Conservation (phyloP, 2,888 invertebrate species). For the Tetramorium bicarinatum region DNA sequence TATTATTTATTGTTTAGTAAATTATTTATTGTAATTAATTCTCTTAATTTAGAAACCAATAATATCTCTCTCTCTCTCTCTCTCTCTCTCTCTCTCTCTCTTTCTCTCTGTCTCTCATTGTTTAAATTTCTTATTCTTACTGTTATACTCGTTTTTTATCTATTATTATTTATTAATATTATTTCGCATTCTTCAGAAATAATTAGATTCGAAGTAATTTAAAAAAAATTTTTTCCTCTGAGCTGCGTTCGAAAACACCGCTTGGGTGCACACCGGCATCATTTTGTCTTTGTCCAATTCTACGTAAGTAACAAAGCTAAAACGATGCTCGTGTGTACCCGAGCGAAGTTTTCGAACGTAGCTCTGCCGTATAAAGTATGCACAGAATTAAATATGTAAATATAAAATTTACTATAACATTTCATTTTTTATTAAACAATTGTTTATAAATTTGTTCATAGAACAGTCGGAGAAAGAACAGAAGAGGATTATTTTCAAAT, state of each 20-base stretch:
- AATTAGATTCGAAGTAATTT: background rate
- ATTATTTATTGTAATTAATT: no score
- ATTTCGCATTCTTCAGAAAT: background rate
- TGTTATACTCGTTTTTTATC: background rate
- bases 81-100: no score
- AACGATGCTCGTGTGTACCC: no score
- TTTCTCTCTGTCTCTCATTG: no score
- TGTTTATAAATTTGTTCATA: background rate
- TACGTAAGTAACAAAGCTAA: no score
- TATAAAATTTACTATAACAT: background rate
- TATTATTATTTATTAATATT: background rate
- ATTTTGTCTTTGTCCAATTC: no score
- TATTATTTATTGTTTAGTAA: no score
- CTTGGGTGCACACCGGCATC: no score
- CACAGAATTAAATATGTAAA: background rate
- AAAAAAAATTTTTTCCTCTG: background rate
- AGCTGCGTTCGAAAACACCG: no score
- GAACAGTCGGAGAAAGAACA: background rate
- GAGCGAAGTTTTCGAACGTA: no score
- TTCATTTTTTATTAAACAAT: background rate
- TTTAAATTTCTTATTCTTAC: background rate
- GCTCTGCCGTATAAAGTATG: background rate
- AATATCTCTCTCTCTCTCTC: no score
- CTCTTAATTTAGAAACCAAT: no score
- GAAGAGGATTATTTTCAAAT: constrained; percentile 6